A percentile compares a stretch with the other conserved stretches of the same genome.
phyloP scores from a whole-genome alignment of 2,113 vertebrate species.

The Hiodon alosoides region DNA sequence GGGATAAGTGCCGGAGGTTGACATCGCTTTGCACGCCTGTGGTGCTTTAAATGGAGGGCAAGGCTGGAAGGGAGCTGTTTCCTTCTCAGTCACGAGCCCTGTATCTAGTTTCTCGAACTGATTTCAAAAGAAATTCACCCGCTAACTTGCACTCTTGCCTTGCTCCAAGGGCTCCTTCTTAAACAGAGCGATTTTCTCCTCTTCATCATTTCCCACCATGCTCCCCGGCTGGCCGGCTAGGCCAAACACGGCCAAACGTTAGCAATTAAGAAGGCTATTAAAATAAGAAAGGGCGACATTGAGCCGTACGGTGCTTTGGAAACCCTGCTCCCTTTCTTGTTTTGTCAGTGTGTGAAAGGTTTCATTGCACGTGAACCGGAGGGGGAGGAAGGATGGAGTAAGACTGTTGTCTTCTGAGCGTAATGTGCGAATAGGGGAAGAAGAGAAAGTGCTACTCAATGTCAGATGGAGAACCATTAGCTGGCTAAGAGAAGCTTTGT shows the following conservation, averaged over 20 bases:
- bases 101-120: background rate
- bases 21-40: constrained; percentile 64
- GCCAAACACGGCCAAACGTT: constrained; percentile 73
- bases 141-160: too few relatives aligned
- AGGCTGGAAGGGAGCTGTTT: constrained; percentile 33
- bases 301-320: constrained; percentile 31
- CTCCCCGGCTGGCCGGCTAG: constrained; percentile 41
- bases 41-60: constrained; percentile 52
- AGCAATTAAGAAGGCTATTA: constrained; percentile 84
- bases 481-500: constrained; percentile 57
- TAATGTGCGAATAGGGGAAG: constrained; percentile 56
- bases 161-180: background rate
- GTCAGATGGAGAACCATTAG: constrained; percentile 54
- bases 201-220: constrained; percentile 57
- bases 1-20: constrained; percentile 59
- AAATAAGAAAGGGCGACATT: constrained; percentile 47
- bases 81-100: background rate
- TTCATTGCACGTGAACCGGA: constrained; percentile 75
- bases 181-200: background rate
- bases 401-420: constrained; percentile 56
- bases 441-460: constrained; percentile 52
- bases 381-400: constrained; percentile 46
- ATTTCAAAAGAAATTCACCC: background rate
- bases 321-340: constrained; percentile 69
- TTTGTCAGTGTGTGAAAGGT: constrained; percentile 81